Evolutionary conservation across 1,140 invertebrate genomes (phyloP), one percentile per base, ranked within the genome.

Genomic region (Probaryconus sp.): DNA sequence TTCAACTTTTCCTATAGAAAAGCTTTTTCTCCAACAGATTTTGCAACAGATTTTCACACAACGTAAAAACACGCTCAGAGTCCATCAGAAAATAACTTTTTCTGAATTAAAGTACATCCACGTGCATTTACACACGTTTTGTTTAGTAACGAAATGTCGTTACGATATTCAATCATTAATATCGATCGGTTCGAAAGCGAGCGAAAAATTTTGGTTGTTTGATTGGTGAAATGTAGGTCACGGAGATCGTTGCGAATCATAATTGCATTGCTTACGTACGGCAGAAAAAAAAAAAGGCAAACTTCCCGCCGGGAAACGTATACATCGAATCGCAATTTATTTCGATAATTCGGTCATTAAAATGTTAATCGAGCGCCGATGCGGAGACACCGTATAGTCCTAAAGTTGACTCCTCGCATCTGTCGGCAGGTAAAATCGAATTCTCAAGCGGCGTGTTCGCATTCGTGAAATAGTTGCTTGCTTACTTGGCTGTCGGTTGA

Each of bases 321-420:
- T 56, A 33, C 56, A 56, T 50, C 40, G 67, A 56, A 28, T 53
- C 37, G 70, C 50, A 67, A 68, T 82, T 82, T 81, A 77, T 83
- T 80, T 77, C 80, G 78, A 82, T 83, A 81, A 83, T 83, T 81
- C 76, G 63, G 51, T 70, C 76, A 72, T 82, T 83, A 81, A 82
- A 82, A 81, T 81, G 78, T 76, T 79, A 77, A 81, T 82, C 74
- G 78, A 73, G 63, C 47, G 56, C 40, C 67, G 40, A 38, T 61
- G 48, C 47, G 24, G 17, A 43, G 35, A 42, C 30, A 53, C 18
- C 37, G 48, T 20, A 38, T 38, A 42, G 37, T 47, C 61, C 18
- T 51, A 60, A 61, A 65, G 72, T 53, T 60, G 51, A 50, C 58
- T 69, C 64, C 51, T 64, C 58, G 58, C 63, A 70, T 81, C 71